Evolutionary conservation across 2,113 vertebrate genomes (phyloP).

Genomic region (Siniperca knerii): DNA sequence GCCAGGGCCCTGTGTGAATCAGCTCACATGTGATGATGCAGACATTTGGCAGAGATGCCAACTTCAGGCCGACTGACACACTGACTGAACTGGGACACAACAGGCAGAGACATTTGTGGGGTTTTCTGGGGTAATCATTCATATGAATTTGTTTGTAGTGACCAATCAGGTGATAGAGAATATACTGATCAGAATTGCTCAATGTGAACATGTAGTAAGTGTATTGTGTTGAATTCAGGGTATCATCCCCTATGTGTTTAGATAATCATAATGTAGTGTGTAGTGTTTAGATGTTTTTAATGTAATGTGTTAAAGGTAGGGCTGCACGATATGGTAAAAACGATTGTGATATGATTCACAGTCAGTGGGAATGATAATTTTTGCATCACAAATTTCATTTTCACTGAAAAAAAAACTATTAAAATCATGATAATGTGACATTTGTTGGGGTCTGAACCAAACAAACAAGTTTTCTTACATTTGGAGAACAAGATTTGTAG

Average conservation of each 20-base stretch:
- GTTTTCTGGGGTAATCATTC: neutral
- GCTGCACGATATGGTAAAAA: no score
- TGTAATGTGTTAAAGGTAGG: neutral
- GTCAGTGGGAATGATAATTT: no score
- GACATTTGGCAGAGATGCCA: conserved; percentile 45
- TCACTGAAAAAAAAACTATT: no score
- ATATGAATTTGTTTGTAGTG: neutral
- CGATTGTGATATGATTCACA: no score
- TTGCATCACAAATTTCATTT: no score
- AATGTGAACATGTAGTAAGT: neutral
- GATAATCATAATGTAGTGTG: neutral
- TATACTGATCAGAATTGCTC: neutral
- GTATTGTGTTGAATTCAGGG: neutral
- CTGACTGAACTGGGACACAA: conserved; percentile 57
- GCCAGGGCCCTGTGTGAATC: conserved; percentile 37
- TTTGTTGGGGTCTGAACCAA: no score
- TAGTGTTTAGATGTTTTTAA: no score
- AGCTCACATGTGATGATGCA: conserved; percentile 39
- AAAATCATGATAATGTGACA: no score
- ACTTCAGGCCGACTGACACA: conserved; percentile 22
- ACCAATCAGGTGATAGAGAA: neutral
- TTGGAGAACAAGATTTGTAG: no score
- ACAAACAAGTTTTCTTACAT: no score
- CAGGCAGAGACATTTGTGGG: neutral
- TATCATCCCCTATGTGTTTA: neutral